Base-by-base conservation (phyloP, 2,797 vertebrate species). In the Lagorchestes hirsutus region DNA sequence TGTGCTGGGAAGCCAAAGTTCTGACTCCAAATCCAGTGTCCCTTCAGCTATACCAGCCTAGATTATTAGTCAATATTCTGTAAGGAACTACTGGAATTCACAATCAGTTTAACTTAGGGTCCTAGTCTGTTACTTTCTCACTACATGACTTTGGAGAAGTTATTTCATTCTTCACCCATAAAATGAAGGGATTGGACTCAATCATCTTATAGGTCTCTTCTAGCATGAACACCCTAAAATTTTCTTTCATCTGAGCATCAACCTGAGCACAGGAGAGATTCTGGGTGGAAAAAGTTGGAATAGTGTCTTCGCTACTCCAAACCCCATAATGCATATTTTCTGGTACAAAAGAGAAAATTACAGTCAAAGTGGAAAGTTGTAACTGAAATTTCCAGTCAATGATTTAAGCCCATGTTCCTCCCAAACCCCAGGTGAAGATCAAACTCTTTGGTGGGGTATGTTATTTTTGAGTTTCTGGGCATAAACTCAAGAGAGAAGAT, bases 381-480 rank as follows among this genome's bases (percentile, higher is more conserved):
- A 87, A 87, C 22, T 87, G 74, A 87, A 87, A 87, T 87, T 87
- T 87, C 74, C 74, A 87, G 74, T 50, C 74, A 87, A 28, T 87
- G 74, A 27, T 46, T 87, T 46, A 87, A 46, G 40, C 24, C 40
- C 74, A 87, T 87, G 74, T 87, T 87, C 40, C 74, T 87, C 40
- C 22, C 74, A 87, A 87, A 87, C 74, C 74, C 40, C 74, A 87
- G 74, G 40, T 87, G 34, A 74, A 74, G 62, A 74, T n/a, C 62
- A 87, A 87, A 87, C 74, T 87, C 8, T 24, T 87, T 50, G 40
- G 22, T 87, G 9, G 74, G 40, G 40, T 87, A 82, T 87, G 74
- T 87, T 87, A 87, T 87, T 87, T 87, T 87, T 87, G 74, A 87
- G 24, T 87, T 87, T 46, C 74, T 87, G 74, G 74, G 74, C 74